A percentile compares a stretch with the other conserved stretches of the same genome.
Evolutionary conservation across 2,113 vertebrate genomes (phyloP).

Genomic region (Terrapene triunguis): DNA sequence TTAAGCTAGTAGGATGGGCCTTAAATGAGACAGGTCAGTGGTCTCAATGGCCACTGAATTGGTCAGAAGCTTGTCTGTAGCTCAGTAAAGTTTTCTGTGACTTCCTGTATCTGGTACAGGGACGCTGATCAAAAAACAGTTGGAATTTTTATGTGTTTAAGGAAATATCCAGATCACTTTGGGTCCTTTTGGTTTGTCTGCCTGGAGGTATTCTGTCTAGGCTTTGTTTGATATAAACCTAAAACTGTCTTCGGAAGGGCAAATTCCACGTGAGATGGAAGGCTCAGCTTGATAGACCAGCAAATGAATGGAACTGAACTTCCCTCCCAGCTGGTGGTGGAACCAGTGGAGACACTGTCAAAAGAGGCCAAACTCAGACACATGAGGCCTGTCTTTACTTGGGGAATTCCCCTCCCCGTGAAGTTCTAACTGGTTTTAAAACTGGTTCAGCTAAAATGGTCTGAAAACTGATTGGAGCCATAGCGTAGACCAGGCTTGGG

Average conservation of each 20-base stretch:
- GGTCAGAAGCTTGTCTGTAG: neutral
- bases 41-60: neutral
- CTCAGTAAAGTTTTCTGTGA: neutral
- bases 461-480: neutral
- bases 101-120: neutral
- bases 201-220: neutral
- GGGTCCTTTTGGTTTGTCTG: neutral
- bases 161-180: neutral
- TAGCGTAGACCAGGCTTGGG: neutral
- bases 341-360: neutral
- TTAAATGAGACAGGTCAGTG: neutral
- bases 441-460: neutral
- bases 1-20: accelerated
- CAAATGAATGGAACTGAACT: neutral
- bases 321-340: neutral
- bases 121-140: neutral
- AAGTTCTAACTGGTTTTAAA: neutral
- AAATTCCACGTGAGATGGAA: accelerated
- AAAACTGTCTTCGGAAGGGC: neutral
- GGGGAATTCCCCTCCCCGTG: accelerated
- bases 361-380: accelerated
- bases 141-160: neutral
- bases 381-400: neutral
- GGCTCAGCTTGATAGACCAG: neutral
- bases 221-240: neutral